Percentiles rank a stretch among this genome's conserved stretches.
phyloP scores from a whole-genome alignment of 2,797 vertebrate genomes.

The Phrynocephalus guinanensis region DNA sequence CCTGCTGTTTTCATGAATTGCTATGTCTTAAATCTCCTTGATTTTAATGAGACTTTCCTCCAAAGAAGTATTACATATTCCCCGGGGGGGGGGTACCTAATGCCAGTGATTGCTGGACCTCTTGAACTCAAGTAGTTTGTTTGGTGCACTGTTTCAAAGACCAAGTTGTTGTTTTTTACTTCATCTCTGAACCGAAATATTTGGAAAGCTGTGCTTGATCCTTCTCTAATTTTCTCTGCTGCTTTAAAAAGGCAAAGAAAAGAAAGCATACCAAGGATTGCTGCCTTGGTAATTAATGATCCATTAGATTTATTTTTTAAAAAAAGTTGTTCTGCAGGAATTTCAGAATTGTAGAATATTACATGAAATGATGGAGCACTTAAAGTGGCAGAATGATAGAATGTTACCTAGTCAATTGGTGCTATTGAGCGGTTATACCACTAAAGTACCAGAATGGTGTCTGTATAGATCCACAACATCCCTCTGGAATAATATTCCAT shows the following conservation, averaged over 20 bases:
- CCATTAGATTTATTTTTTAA: slow-evolving; percentile 26
- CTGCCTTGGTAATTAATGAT: not conserved
- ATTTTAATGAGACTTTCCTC: not conserved
- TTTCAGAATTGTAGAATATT: slow-evolving; percentile 44
- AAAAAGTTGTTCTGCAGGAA: slow-evolving; percentile 36
- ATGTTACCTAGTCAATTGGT: slow-evolving; percentile 72
- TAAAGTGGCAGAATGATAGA: slow-evolving; percentile 68
- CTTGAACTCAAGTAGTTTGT: not conserved
- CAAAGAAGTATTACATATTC: not conserved
- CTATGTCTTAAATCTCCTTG: not conserved
- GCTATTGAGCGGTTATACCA: slow-evolving; percentile 67
- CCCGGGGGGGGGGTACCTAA: not conserved
- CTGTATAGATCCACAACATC: slow-evolving; percentile 51
- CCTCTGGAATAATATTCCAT: slow-evolving; percentile 58
- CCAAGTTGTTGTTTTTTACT: not conserved
- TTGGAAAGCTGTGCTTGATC: not conserved
- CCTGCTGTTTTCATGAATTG: not conserved
- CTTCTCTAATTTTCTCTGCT: not conserved
- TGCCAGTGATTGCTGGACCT: not conserved
- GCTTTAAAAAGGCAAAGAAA: too few relatives aligned
- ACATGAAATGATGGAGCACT: slow-evolving; percentile 45
- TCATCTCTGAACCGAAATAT: not conserved
- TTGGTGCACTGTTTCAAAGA: not conserved
- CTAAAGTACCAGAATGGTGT: slow-evolving; percentile 55
- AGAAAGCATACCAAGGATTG: not conserved